Base-by-base conservation (phyloP, 1,140 invertebrate genomes). In the Euschistus heros region DNA sequence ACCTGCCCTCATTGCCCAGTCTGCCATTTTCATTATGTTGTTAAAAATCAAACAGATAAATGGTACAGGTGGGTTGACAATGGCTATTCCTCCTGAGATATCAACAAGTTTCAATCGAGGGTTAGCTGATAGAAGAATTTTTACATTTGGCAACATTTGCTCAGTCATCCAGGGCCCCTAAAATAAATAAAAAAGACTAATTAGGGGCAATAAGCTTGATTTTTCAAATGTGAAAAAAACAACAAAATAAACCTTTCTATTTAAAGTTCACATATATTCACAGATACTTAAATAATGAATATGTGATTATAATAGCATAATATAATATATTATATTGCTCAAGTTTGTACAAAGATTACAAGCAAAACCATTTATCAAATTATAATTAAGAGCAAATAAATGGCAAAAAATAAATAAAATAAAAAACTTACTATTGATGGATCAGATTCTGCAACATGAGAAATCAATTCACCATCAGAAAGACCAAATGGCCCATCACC, bases 81-180 rank as follows among this genome's bases (percentile, higher is more conserved):
- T 46, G 18, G 59, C 61, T 26, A 68, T 64, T 44, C 62, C 62
- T 44, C 69, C 63, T 15, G 44, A 50, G 4, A 60, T 59, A 14
- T 69, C 50, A 52, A 63, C 42, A 5, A 71, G 42, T n/a, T 66
- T 69, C 66, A 67, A 70, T 46, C 69, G 66, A 27, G 67, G 69
- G 62, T 71, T 71, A 13, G 52, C 46, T 55, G 62, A 22, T 26
- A 71, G 64, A n/a, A 71, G 46, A 1, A 71, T 54, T 63, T 68
- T 68, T 2, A 71, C n/a, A 62, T 70, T 71, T 15, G 62, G 55
- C 46, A 69, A 42, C 2, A 66, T 62, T 22, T 69, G 60, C 7
- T 68, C 67, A 26, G 68, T 47, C 5, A 67, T 66, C 64, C 66
- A 66, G 44, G 64, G 44, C 30, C 50, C 65, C 65, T 68, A 47